Conservation (phyloP, 2,888 invertebrate genomes). For the Hemistola chrysoprasaria region DNA sequence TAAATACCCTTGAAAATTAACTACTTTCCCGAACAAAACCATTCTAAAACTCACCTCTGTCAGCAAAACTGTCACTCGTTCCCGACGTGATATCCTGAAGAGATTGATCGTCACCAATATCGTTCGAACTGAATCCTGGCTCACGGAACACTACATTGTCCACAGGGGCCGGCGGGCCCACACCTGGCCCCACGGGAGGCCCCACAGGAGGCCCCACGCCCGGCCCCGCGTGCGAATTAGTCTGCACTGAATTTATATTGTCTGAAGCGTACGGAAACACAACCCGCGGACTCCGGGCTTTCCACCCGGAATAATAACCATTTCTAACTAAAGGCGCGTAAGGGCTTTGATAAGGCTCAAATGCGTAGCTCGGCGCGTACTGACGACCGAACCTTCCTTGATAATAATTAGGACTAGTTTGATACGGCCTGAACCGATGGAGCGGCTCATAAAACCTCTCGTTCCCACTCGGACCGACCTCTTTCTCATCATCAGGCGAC, state of each 20-base stretch:
- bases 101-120: slow-evolving; percentile 82
- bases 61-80: slow-evolving; percentile 78
- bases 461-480: slow-evolving; percentile 54
- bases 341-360: slow-evolving; percentile 53
- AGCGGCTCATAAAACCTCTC: slow-evolving; percentile 66
- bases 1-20: too few relatives aligned
- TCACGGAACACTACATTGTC: slow-evolving; percentile 82
- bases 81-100: slow-evolving; percentile 84
- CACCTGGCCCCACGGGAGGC: slow-evolving; percentile 1
- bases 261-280: slow-evolving; percentile 74
- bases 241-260: slow-evolving; percentile 62
- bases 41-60: slow-evolving; percentile 82
- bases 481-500: slow-evolving; percentile 52
- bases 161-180: slow-evolving; percentile 23
- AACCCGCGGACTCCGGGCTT: slow-evolving; percentile 71
- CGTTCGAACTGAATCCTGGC: slow-evolving; percentile 83
- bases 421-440: slow-evolving; percentile 50
- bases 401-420: slow-evolving; percentile 53
- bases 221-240: slow-evolving; percentile 68
- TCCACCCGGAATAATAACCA: slow-evolving; percentile 69
- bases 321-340: slow-evolving; percentile 57
- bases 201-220: slow-evolving; percentile 32
- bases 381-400: slow-evolving; percentile 62
- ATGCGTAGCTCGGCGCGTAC: slow-evolving; percentile 63
- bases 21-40: too few relatives aligned